A percentile compares a stretch with the other conserved stretches of the same genome.
Evolutionary conservation across 2,113 vertebrate genomes (phyloP).

Genomic region (Steatornis caripensis): DNA sequence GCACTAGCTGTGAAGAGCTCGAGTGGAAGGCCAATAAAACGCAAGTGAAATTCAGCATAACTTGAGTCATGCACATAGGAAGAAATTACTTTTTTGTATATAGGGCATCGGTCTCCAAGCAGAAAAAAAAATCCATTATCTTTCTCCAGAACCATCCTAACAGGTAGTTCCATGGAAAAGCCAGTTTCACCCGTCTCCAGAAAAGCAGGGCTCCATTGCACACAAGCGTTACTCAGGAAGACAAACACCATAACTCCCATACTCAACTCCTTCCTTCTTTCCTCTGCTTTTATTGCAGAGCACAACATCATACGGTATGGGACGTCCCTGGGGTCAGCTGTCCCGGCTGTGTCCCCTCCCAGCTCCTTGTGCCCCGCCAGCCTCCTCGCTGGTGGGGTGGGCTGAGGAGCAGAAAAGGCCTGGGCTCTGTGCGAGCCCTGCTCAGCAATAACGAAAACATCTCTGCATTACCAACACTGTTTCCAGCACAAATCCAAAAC

Average conservation of each 20-base stretch:
- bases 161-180: neutral
- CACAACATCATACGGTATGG: no score
- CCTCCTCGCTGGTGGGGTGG: no score
- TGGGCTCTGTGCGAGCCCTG: no score
- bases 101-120: neutral
- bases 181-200: no score
- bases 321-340: no score
- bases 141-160: neutral
- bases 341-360: no score
- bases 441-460: no score
- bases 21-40: neutral
- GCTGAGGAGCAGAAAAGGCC: no score
- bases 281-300: neutral
- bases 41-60: neutral
- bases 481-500: neutral
- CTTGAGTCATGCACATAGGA: neutral
- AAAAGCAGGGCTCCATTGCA: neutral
- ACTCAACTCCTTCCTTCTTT: neutral
- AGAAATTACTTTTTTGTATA: neutral
- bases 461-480: neutral
- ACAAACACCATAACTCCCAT: rapidly evolving
- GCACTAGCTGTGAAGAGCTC: neutral
- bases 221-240: neutral
- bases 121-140: neutral
- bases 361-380: no score